Conservation (phyloP, 1,140 invertebrate genomes). For the Pectinophora gossypiella region DNA sequence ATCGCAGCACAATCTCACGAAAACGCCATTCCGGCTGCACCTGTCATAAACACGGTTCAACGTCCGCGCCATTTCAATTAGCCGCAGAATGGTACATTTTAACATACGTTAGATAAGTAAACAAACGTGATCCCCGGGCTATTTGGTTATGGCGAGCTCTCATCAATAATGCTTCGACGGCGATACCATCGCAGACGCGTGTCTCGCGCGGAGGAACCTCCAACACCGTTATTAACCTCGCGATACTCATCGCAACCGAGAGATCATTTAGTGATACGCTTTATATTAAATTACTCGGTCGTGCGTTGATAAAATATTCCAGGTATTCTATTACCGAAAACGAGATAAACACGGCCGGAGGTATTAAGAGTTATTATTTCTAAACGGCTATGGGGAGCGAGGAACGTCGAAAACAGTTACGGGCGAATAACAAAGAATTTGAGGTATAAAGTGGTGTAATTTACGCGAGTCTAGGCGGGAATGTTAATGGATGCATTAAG, state of each 20-base stretch:
- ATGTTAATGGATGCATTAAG: conserved; percentile 46
- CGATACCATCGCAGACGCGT: conserved; percentile 66
- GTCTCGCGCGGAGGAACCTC: conserved; percentile 57
- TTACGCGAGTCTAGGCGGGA: conserved; percentile 20
- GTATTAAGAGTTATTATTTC: conserved; percentile 45
- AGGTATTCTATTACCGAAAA: conserved; percentile 71
- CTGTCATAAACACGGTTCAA: conserved; percentile 60
- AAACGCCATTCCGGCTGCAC: conserved; percentile 62
- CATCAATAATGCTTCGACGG: conserved; percentile 66
- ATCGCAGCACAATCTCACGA: conserved; percentile 67
- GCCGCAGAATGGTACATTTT: conserved; percentile 43
- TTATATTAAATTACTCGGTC: conserved; percentile 75
- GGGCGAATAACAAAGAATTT: background rate
- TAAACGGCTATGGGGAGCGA: conserved; percentile 17
- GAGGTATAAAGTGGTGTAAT: conserved; percentile 19
- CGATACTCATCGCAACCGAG: conserved; percentile 62
- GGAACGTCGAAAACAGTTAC: conserved; percentile 24
- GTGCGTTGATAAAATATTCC: conserved; percentile 69
- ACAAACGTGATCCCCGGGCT: conserved; percentile 63
- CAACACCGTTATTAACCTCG: conserved; percentile 68
- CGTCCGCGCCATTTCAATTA: conserved; percentile 54
- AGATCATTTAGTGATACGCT: conserved; percentile 73
- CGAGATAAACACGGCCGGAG: conserved; percentile 58
- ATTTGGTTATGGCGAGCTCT: conserved; percentile 61
- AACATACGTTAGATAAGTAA: conserved; percentile 59